phyloP scores from a whole-genome alignment of 23 tunicate genomes.

The Ciona savignyi region DNA sequence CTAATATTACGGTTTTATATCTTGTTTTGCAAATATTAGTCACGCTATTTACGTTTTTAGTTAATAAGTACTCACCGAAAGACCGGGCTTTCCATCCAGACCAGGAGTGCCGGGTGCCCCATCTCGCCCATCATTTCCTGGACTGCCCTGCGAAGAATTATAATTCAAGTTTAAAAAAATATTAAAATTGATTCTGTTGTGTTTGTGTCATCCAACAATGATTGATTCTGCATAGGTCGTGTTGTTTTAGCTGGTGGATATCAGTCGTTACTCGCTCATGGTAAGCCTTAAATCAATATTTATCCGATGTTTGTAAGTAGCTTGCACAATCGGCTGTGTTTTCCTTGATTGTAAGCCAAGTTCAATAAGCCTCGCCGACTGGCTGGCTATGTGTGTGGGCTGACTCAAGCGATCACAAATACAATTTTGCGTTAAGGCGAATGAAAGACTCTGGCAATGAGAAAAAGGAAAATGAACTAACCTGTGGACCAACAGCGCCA shows the following conservation, averaged over 20 bases:
- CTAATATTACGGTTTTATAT: too few species aligned
- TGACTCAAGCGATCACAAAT: too few species aligned
- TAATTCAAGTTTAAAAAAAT: too few species aligned
- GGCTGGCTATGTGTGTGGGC: background rate
- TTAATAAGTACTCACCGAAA: background rate
- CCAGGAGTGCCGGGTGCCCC: slow-evolving; percentile 6
- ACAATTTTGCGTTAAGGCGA: background rate
- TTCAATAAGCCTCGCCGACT: background rate
- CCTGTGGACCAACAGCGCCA: slow-evolving; percentile 11
- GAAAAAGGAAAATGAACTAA: background rate
- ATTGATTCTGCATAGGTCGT: too few species aligned
- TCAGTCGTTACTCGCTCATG: background rate
- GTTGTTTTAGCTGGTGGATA: background rate
- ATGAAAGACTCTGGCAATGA: background rate
- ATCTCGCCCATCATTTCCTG: background rate
- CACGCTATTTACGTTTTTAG: too few species aligned
- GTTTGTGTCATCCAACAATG: too few species aligned
- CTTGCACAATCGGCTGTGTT: background rate
- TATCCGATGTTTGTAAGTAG: background rate
- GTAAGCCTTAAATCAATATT: background rate
- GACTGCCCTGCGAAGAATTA: background rate
- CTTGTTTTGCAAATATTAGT: too few species aligned
- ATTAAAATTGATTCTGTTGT: too few species aligned
- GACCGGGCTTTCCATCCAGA: background rate
- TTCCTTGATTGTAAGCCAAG: background rate